Conservation (phyloP, 2,113 vertebrate species). For the Gambusia holbrooki region DNA sequence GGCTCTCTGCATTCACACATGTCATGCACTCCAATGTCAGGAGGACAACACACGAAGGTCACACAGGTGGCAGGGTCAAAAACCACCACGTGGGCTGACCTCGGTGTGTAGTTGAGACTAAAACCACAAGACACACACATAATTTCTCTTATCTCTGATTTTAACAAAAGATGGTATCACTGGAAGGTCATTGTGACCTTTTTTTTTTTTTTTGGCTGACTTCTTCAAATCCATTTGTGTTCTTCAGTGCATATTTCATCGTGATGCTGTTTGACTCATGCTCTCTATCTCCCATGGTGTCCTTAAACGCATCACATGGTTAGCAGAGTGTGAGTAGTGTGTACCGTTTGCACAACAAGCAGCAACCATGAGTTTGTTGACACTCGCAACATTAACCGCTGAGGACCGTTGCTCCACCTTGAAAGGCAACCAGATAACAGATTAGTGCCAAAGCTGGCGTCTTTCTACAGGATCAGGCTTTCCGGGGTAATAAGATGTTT, state of each 20-base stretch:
- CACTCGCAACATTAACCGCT: conserved; percentile 38
- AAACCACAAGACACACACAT: not conserved
- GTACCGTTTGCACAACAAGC: conserved; percentile 60
- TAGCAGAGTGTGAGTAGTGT: not conserved
- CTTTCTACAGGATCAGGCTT: not conserved
- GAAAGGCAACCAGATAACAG: not conserved
- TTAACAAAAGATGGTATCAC: not conserved
- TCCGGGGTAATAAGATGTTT: conserved; percentile 10
- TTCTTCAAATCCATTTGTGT: not conserved
- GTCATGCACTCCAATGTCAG: conserved; percentile 66
- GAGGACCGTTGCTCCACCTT: not conserved
- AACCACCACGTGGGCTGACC: not conserved
- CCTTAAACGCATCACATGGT: conserved; percentile 25
- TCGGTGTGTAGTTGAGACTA: not conserved
- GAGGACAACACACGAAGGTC: conserved; percentile 68
- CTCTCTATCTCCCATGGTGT: conserved; percentile 19
- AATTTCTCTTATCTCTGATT: not conserved
- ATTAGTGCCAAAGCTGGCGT: not conserved
- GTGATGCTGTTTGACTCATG: not conserved
- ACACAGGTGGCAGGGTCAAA: conserved; percentile 59
- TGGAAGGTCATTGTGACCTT: conserved; percentile 39
- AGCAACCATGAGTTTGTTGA: conserved; percentile 58
- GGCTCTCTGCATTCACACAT: not conserved
- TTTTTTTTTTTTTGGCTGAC: not conserved
- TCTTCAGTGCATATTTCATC: not conserved